Evolutionary conservation across 2,113 vertebrate genomes (phyloP).

Genomic region (Centropus unirufus): DNA sequence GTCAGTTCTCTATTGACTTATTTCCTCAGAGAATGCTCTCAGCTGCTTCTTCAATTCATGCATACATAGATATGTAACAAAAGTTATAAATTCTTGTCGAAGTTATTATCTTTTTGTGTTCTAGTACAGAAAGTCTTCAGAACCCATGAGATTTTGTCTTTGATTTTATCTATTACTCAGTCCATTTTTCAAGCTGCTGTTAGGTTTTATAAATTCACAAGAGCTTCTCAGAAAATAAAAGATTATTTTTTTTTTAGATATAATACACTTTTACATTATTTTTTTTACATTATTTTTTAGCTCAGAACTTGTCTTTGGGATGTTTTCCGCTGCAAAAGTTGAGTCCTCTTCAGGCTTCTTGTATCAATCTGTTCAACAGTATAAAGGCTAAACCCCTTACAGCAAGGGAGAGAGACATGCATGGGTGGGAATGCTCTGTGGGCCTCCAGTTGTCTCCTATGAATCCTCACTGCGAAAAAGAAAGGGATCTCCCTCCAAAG

Average conservation of each 20-base stretch:
- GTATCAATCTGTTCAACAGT: not conserved
- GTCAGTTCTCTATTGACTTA: not conserved
- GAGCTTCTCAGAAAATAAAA: not conserved
- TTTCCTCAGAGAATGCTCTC: not conserved
- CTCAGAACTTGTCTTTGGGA: not conserved
- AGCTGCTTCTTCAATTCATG: not conserved
- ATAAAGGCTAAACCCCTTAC: no score
- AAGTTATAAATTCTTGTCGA: not conserved
- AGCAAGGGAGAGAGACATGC: no score
- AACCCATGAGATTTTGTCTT: not conserved
- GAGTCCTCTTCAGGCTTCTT: not conserved
- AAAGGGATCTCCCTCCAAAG: no score
- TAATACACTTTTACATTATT: fast-evolving
- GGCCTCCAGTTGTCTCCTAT: no score
- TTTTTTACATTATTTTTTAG: not conserved
- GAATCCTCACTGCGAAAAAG: no score
- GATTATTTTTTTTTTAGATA: not conserved
- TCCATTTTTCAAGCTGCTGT: not conserved
- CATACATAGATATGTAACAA: not conserved
- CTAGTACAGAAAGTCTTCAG: not conserved
- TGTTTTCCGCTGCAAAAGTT: not conserved
- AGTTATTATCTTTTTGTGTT: not conserved
- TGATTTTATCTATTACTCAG: not conserved
- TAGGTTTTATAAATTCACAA: not conserved
- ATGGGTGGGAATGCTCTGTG: no score